Evolutionary conservation across 2,797 vertebrate genomes (phyloP).

Genomic region (Capromys pilorides): DNA sequence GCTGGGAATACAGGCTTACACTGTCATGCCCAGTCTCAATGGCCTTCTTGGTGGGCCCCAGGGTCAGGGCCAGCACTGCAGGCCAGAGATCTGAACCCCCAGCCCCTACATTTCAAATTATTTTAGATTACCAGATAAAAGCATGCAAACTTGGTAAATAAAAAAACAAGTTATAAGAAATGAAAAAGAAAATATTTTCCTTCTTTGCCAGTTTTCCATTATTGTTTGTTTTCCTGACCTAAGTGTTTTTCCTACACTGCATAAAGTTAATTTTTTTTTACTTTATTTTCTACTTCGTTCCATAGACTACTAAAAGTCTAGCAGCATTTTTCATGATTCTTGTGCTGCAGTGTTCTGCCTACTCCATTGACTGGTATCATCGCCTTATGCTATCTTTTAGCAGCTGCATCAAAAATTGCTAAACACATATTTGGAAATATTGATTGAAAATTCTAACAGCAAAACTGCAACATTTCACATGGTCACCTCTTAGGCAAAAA

Average conservation of each 20-base stretch:
- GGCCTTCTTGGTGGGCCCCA: no score
- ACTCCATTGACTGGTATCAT: neutral
- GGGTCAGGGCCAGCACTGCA: no score
- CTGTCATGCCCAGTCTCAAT: no score
- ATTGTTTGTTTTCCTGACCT: neutral
- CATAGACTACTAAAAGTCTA: neutral
- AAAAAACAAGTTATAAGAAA: no score
- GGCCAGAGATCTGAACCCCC: no score
- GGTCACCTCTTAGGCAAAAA: neutral
- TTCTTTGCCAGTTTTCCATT: neutral
- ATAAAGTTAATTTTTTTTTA: neutral
- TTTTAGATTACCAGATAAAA: no score
- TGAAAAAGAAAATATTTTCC: no score
- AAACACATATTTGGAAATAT: neutral
- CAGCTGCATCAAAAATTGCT: neutral
- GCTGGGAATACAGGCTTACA: no score
- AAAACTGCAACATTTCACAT: neutral
- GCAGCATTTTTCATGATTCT: neutral
- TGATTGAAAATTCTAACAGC: neutral
- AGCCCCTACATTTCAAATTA: no score
- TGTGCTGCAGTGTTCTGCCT: neutral
- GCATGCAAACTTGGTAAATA: no score
- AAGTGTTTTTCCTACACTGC: neutral
- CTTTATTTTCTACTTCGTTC: conserved; percentile 3
- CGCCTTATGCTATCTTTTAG: neutral